A percentile compares a stretch with the other conserved stretches of the same genome.
phyloP scores from a whole-genome alignment of 1,140 invertebrate species.

The Globodera ellingtonae region DNA sequence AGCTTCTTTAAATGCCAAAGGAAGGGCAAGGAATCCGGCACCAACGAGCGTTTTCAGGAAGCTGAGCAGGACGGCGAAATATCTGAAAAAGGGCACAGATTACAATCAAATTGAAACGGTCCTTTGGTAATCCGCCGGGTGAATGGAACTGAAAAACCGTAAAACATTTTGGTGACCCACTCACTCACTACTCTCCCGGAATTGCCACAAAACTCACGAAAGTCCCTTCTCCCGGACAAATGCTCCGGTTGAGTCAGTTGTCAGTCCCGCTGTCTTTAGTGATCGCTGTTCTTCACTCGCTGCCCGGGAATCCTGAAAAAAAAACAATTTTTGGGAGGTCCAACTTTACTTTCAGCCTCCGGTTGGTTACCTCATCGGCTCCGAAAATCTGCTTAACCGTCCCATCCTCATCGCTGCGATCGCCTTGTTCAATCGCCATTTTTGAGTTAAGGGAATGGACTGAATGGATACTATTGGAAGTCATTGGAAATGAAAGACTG shows the following conservation, averaged over 20 bases:
- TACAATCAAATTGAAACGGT: neutral
- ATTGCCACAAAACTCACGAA: neutral
- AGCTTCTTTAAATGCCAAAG: slow-evolving; percentile 59
- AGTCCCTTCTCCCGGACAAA: neutral
- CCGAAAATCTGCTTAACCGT: too few species aligned
- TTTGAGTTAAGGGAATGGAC: too few species aligned
- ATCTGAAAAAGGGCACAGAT: slow-evolving; percentile 6
- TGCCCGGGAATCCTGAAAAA: neutral
- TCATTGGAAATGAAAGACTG: too few species aligned
- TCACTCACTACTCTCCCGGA: too few species aligned
- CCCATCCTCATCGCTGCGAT: too few species aligned
- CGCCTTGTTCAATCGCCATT: too few species aligned
- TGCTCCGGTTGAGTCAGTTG: neutral
- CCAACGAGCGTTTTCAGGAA: slow-evolving; percentile 54
- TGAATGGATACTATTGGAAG: too few species aligned
- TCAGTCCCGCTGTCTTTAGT: neutral
- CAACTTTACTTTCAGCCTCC: neutral
- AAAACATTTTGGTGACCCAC: too few species aligned
- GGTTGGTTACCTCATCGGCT: neutral
- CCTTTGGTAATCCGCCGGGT: too few species aligned
- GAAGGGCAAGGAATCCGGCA: slow-evolving; percentile 55
- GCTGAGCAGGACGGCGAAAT: slow-evolving; percentile 42
- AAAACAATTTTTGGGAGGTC: neutral
- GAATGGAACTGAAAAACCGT: too few species aligned
- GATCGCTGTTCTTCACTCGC: neutral